Percentiles rank a stretch among this genome's conserved stretches.
Conservation (phyloP, 2,888 invertebrate genomes). For the Philopedon plagiatum region DNA sequence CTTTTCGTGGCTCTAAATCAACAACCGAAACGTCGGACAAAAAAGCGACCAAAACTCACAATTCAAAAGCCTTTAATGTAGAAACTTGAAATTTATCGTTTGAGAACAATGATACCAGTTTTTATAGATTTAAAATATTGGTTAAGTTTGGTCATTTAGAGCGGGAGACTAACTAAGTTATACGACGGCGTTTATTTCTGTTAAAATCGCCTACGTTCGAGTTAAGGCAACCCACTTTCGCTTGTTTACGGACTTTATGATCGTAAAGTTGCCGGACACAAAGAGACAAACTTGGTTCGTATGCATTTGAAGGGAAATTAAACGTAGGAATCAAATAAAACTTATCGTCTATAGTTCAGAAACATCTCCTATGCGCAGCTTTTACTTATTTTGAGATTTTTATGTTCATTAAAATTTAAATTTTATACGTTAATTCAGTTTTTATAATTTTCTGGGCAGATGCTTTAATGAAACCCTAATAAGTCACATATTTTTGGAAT, state of each 20-base stretch:
- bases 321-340: not conserved
- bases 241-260: slow-evolving; percentile 49
- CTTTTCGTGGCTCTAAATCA: slow-evolving; percentile 25
- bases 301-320: slow-evolving; percentile 42
- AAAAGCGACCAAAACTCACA: slow-evolving; percentile 40
- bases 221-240: slow-evolving; percentile 49
- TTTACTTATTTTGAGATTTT: too few relatives aligned
- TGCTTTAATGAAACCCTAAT: too few relatives aligned
- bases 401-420: too few relatives aligned
- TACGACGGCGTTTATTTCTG: slow-evolving; percentile 51
- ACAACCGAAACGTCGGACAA: slow-evolving; percentile 7
- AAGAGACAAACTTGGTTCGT: slow-evolving; percentile 46
- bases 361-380: too few relatives aligned
- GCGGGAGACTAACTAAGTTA: slow-evolving; percentile 47
- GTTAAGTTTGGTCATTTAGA: slow-evolving; percentile 51
- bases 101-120: slow-evolving; percentile 70
- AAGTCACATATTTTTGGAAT: too few relatives aligned
- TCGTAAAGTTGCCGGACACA: slow-evolving; percentile 44
- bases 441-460: too few relatives aligned
- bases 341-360: too few relatives aligned
- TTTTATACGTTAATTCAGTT: too few relatives aligned
- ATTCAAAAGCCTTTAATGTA: slow-evolving; percentile 66
- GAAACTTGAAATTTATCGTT: slow-evolving; percentile 69
- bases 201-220: slow-evolving; percentile 50
- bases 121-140: slow-evolving; percentile 70